Base-by-base conservation (phyloP, 2,888 invertebrate genomes). In the Itoplectis maculator region DNA sequence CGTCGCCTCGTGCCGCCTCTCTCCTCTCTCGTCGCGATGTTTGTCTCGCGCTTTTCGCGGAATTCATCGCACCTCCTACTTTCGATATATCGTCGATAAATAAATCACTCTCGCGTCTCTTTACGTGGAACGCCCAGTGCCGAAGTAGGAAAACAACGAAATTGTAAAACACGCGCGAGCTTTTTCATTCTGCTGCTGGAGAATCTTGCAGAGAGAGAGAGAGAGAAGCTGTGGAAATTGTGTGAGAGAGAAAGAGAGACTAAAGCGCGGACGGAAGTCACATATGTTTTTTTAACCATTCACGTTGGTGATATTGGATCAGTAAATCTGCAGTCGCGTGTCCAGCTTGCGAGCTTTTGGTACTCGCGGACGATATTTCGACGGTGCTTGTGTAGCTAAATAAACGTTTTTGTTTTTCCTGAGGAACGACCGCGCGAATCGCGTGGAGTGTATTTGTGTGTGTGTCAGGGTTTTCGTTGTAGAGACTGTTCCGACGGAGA, bases 251-350 rank as follows among this genome's bases (percentile, higher is more conserved):
- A 23, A 23, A 54, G 35, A 9, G 47, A 49, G n/a, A 29, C 18
- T 15, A 49, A 13, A 35, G 66, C 49, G 66, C 49, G 49, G 18
- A 35, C 49, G 66, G 66, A 68, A 68, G 49, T 68, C 47, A 29
- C 66, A 37, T 29, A 49, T 35, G 15, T 35, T 68, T 23, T 45
- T n/a, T 29, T 66, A 23, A 45, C 40, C 40, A 13, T 63, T 42
- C 40, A 18, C 61, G 18, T 40, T 63, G 20, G 15, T 63, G 18
- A 18, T 18, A 37, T n/a, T 35, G 6, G 15, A n/a, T 49, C 13
- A 2, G 11, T 40, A 20, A 20, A 42, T 42, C n/a, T 13, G 20
- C 35, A 23, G 18, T 8, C 29, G 29, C 29, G 29, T 29, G 47
- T 18, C 18, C 49, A 51, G 49, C 15, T 51, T 51, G 18, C 49